These are phyloP conservation scores for Euwallacea similis DNA, from an alignment of 1,140 invertebrate genomes.

Conservation along the genomic window DNA sequence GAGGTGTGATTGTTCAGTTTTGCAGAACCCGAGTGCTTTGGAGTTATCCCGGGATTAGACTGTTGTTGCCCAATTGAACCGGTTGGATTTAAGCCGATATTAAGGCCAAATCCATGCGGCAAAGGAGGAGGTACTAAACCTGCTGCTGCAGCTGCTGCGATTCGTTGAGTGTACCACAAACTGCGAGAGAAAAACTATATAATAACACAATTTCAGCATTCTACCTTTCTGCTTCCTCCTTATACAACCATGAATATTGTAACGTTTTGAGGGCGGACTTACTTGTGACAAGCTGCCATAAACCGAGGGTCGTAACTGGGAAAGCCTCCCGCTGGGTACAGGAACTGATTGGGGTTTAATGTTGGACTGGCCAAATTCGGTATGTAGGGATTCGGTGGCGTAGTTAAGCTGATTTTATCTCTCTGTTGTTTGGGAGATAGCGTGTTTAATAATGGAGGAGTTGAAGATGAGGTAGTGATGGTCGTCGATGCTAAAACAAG, in stretches of 20 bases:
- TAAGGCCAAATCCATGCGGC: slow-evolving; percentile 22
- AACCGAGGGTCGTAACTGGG: slow-evolving; percentile 50
- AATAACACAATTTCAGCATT: neutral
- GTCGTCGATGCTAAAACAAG: slow-evolving; percentile 5
- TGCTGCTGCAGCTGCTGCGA: slow-evolving; percentile 40
- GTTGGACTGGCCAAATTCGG: slow-evolving; percentile 57
- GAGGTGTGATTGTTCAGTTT: neutral
- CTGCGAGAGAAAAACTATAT: slow-evolving; percentile 4
- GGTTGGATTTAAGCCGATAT: slow-evolving; percentile 10
- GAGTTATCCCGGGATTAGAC: slow-evolving; percentile 30
- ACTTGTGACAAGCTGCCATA: slow-evolving; percentile 49
- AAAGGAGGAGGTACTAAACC: slow-evolving; percentile 26
- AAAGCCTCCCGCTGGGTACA: slow-evolving; percentile 53
- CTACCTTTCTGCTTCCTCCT: neutral
- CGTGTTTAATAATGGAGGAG: slow-evolving; percentile 20
- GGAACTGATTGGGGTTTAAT: slow-evolving; percentile 58
- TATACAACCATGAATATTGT: neutral
- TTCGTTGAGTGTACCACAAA: slow-evolving; percentile 45
- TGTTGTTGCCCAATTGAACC: slow-evolving; percentile 11
- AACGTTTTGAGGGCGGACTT: neutral
- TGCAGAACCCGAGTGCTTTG: neutral
- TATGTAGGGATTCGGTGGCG: slow-evolving; percentile 59
- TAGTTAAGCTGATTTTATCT: slow-evolving; percentile 49
- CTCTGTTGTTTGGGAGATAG: slow-evolving; percentile 43
- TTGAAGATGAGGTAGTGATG: slow-evolving; percentile 1